phyloP scores from a whole-genome alignment of 2,888 invertebrate species.

The Cephus rjabovi region DNA sequence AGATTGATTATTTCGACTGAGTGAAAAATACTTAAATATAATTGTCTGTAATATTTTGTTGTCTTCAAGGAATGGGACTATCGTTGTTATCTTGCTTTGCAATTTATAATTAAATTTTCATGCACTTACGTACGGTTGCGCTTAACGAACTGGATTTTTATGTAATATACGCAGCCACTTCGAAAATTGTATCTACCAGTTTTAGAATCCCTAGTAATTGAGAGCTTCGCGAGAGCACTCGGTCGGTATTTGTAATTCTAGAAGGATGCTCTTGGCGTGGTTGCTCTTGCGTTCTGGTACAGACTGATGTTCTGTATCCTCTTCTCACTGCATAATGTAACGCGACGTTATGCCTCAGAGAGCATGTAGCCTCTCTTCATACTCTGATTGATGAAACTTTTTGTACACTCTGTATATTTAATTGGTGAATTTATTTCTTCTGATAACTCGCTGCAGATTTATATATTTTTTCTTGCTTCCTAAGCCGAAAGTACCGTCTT shows the following conservation, averaged over 20 bases:
- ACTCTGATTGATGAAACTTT: neutral
- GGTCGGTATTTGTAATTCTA: neutral
- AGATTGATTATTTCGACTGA: neutral
- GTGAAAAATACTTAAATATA: neutral
- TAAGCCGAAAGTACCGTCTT: too few species aligned
- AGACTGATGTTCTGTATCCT: neutral
- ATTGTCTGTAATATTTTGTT: neutral
- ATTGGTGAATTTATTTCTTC: neutral
- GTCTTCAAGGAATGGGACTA: neutral
- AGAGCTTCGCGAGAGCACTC: neutral
- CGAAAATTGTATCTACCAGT: neutral
- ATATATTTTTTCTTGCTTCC: neutral
- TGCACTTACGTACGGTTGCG: neutral
- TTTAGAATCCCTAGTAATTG: neutral
- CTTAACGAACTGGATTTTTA: neutral
- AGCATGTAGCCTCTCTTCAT: neutral
- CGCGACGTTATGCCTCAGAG: neutral
- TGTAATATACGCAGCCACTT: neutral
- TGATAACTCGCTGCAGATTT: neutral
- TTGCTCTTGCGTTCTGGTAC: neutral
- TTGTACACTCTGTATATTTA: neutral
- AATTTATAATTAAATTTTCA: neutral
- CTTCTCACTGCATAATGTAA: neutral
- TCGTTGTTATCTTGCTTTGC: neutral
- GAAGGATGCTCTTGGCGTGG: neutral